Base-by-base conservation (phyloP, 2,888 invertebrate species). In the Imbricaverruca yamaguchii region DNA sequence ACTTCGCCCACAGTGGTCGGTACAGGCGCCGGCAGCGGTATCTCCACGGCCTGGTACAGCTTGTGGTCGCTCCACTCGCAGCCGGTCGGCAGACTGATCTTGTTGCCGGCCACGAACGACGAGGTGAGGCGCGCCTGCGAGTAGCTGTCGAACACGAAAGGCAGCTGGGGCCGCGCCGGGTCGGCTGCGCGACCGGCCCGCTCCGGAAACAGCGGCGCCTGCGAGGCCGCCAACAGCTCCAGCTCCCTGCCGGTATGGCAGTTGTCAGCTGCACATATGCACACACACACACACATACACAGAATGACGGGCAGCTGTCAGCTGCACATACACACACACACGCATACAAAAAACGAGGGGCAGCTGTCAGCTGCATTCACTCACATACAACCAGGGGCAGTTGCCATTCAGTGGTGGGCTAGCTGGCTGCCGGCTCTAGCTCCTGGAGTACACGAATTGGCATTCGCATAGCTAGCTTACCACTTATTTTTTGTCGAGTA, bases 61-160 rank as follows among this genome's bases (percentile, higher is more conserved):
- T 92, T 91, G 59, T 89, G 91, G 85, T 93, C 92, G 80, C 91
- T 91, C 82, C 94, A 91, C 21, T 90, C 88, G 1, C 94, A 93
- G 84, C 92, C 93, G 83, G 93, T 93, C 0, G 98, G 97, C 10
- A 97, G 87, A 74, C 92, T 88, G 83, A 96, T 89, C 87, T 93
- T 94, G 82, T 91, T 89, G 7, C 94, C 95, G 1, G 92, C 92
- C 15, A 96, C 91, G 84, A 92, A 95, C 79, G 94, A 92, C 88
- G 88, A 85, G 6, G 91, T 88, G 85, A 90, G 89, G 86, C 92
- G 92, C 0, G 92, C 92, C 82, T 91, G 90, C 79, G 91, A 89
- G 83, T 93, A 91, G 1, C 92, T 91, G 87, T 97, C 97, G 87
- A 93, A 97, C 0, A 97, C 97, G 87, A 93, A 93, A 0, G 97